A percentile compares a stretch with the other conserved stretches of the same genome.
Conservation (phyloP, 2,113 vertebrate genomes). For the Ctenodactylus gundi region DNA sequence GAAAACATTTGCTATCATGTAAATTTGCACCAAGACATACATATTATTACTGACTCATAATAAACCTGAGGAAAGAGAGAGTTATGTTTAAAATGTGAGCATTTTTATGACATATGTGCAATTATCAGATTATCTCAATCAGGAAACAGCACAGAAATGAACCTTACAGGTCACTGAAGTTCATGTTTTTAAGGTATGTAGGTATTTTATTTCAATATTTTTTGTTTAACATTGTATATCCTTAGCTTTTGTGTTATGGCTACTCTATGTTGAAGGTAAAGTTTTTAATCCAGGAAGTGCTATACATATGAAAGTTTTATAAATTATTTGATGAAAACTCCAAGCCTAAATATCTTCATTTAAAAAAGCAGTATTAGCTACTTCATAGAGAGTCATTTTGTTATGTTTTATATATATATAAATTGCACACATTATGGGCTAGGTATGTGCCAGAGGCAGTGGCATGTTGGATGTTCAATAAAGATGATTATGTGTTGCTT, state of each 20-base stretch:
- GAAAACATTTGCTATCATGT: not conserved
- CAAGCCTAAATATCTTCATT: not conserved
- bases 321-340: not conserved
- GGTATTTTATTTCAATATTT: not conserved
- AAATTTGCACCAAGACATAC: not conserved
- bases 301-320: not conserved
- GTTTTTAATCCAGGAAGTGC: not conserved
- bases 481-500: not conserved
- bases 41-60: not conserved
- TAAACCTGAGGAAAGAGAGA: not conserved
- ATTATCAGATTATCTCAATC: not conserved
- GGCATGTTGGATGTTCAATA: not conserved
- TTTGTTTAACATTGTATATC: not conserved
- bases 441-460: not conserved
- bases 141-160: slow-evolving; percentile 7
- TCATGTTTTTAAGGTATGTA: not conserved
- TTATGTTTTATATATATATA: not conserved
- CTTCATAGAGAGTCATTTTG: not conserved
- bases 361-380: not conserved
- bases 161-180: not conserved
- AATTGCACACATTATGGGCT: not conserved
- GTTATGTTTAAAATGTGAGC: not conserved
- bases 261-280: not conserved
- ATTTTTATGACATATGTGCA: not conserved
- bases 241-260: not conserved